A percentile compares a stretch with the other conserved stretches of the same genome.
These are phyloP conservation scores for Harpalus rubripes DNA, from an alignment of 2,888 invertebrate species.

Conservation along the genomic window DNA sequence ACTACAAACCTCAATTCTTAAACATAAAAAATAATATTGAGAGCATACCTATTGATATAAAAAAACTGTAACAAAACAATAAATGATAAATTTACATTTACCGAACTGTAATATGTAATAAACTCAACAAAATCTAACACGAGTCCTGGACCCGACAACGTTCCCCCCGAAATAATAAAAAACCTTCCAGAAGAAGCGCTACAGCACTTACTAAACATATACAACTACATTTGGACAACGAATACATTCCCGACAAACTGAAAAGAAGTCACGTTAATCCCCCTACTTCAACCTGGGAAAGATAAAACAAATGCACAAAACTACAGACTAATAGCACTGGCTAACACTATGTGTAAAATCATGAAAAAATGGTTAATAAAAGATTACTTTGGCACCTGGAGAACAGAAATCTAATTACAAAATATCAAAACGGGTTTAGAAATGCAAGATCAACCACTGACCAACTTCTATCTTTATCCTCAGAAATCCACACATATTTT, in stretches of 20 bases:
- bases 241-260: constrained; percentile 4
- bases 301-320: neutral
- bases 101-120: neutral
- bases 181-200: too few relatives aligned
- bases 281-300: too few relatives aligned
- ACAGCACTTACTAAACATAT: constrained; percentile 24
- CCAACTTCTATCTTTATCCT: too few relatives aligned
- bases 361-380: constrained; percentile 43
- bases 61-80: constrained; percentile 17
- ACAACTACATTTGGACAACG: constrained; percentile 39
- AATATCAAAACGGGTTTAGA: too few relatives aligned
- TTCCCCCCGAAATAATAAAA: too few relatives aligned
- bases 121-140: neutral
- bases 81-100: neutral
- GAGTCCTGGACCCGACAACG: too few relatives aligned
- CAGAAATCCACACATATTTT: constrained; percentile 19
- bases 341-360: constrained; percentile 2
- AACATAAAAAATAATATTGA: neutral
- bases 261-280: neutral
- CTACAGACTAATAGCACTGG: constrained; percentile 22
- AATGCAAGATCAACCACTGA: too few relatives aligned
- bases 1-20: constrained; percentile 12
- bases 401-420: too few relatives aligned
- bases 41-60: neutral
- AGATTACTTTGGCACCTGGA: constrained; percentile 46